These are phyloP conservation scores for Acanthiza pusilla DNA, from an alignment of 2,797 vertebrate genomes.

Conservation along the genomic window DNA sequence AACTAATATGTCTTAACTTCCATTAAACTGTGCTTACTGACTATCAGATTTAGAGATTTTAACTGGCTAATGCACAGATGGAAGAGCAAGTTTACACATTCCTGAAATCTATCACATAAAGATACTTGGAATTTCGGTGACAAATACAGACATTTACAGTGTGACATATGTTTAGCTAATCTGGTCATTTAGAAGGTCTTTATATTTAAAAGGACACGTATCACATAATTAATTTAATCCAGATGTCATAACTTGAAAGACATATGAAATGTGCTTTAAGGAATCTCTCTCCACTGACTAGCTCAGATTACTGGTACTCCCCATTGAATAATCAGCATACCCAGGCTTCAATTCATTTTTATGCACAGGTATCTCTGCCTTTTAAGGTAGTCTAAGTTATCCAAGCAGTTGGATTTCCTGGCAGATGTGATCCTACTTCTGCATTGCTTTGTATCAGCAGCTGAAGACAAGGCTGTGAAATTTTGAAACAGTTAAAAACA, in stretches of 20 bases:
- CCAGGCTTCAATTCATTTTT: neutral
- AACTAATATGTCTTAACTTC: neutral
- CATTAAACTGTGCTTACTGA: neutral
- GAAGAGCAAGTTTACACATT: neutral
- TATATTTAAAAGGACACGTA: neutral
- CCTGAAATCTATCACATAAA: neutral
- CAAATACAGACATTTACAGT: neutral
- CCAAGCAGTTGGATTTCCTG: neutral
- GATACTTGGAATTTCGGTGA: neutral
- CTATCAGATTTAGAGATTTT: neutral
- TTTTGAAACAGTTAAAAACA: neutral
- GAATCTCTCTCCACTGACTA: neutral
- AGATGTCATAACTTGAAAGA: neutral
- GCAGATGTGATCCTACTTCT: neutral
- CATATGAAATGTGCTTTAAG: neutral
- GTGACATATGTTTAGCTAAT: neutral
- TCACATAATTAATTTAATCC: neutral
- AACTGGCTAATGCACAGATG: neutral
- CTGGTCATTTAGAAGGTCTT: neutral
- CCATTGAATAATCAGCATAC: neutral
- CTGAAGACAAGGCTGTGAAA: neutral
- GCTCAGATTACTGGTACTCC: neutral
- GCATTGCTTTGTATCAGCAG: neutral
- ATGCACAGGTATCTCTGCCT: neutral
- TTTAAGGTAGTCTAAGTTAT: neutral